Base-by-base conservation (phyloP, 2,888 invertebrate genomes). In the Drosophila helvetica region DNA sequence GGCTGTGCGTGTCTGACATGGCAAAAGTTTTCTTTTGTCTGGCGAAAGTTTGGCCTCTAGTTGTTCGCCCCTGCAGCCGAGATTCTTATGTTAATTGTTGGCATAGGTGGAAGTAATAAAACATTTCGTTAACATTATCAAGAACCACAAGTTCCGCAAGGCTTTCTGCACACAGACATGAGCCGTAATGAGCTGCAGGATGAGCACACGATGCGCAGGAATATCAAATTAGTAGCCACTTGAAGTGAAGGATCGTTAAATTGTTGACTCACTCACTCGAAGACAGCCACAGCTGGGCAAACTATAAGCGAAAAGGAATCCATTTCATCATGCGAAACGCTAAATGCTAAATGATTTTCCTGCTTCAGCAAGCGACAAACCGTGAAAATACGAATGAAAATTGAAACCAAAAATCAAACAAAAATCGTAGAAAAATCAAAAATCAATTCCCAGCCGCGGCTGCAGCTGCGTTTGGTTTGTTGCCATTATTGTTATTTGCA, bases 51-150 rank as follows among this genome's bases (percentile, higher is more conserved):
- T 64, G 54, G 45, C 61, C 57, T n/a, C 57, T 73, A 62, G 43
- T 51, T 69, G 47, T 19, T 57, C 33, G 5, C 22, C n/a, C 5
- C 38, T 57, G 58, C 60, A 56, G 70, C 57, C 65, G 63, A 77
- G 72, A 84, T 84, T 86, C 79, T 77, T 83, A 83, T 86, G 86
- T 74, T 86, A 84, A 84, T 84, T 84, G 86, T 80, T 83, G 75
- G 77, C 83, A 86, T 84, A 83, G 79, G 83, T 84, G 83, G 86
- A 84, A 83, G 86, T 86, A 86, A 83, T 84, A 86, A 83, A 84
- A 84, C 83, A 80, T 83, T 72, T 77, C 74, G 72, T 25, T 55
- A 83, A 80, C 86, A 83, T 83, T 86, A 80, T 86, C 83, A 75
- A 80, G 61, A 56, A 52, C 56, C 75, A 53, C 71, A 83, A 75